Conservation (phyloP, 2,113 vertebrate species). For the Peromyscus maniculatus region DNA sequence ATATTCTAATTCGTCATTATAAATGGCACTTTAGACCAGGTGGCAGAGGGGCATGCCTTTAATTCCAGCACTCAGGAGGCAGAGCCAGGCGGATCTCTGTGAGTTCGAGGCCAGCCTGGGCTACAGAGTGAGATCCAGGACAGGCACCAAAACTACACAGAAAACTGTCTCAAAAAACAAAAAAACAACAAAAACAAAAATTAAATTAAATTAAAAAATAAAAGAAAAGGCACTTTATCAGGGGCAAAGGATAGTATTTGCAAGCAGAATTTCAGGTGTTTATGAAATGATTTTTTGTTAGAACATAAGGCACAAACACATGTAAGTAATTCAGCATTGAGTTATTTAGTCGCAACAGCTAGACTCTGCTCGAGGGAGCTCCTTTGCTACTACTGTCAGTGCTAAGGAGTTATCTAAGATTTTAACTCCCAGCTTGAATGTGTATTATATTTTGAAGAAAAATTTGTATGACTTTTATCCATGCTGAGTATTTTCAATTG, state of each 20-base stretch:
- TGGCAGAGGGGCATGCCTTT: no score
- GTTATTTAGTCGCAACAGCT: background rate
- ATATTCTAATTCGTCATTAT: slow-evolving; percentile 13
- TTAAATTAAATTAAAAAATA: no score
- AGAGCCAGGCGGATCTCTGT: no score
- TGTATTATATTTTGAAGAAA: background rate
- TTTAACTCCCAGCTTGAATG: background rate
- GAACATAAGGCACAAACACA: background rate
- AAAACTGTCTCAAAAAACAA: no score
- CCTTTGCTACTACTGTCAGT: slow-evolving; percentile 31
- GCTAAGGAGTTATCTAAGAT: background rate
- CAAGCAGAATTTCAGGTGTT: background rate
- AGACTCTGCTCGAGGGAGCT: background rate
- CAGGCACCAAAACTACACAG: no score
- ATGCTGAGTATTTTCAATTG: slow-evolving; percentile 49
- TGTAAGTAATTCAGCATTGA: background rate
- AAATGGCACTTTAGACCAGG: background rate
- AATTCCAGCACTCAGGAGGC: no score
- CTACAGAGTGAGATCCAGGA: no score
- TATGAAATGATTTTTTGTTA: slow-evolving; percentile 25
- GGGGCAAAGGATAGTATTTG: background rate
- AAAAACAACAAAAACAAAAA: no score
- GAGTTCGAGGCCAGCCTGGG: no score
- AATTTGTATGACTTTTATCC: slow-evolving; percentile 29
- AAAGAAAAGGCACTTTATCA: background rate